phyloP scores from a whole-genome alignment of 2,888 invertebrate genomes.

The Nysson spinosus region DNA sequence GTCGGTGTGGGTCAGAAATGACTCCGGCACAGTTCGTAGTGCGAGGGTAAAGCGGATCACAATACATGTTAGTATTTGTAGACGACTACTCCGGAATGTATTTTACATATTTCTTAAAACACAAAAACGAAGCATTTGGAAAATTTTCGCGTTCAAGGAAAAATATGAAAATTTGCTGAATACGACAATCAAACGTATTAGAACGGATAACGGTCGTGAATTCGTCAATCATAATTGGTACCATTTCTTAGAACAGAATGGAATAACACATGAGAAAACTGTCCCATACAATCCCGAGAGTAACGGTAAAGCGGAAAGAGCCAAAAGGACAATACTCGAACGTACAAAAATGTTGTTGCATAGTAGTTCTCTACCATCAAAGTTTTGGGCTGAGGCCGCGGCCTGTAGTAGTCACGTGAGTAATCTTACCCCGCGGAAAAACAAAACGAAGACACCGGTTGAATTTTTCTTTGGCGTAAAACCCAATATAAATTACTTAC shows the following conservation, averaged over 20 bases:
- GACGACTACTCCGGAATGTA: neutral
- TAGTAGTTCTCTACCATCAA: neutral
- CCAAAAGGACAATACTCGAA: neutral
- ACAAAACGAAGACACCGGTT: constrained; percentile 4
- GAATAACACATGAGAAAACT: constrained; percentile 9
- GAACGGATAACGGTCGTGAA: constrained; percentile 6
- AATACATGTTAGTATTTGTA: neutral
- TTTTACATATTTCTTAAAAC: neutral
- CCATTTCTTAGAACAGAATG: neutral
- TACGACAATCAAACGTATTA: constrained; percentile 1
- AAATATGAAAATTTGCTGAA: neutral
- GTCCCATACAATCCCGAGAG: too few species aligned
- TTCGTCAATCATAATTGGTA: neutral
- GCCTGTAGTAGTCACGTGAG: neutral
- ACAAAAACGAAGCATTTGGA: neutral
- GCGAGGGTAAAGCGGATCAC: too few species aligned
- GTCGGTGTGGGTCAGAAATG: too few species aligned
- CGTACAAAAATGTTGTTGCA: neutral
- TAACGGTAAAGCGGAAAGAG: constrained; percentile 8
- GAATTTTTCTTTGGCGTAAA: constrained; percentile 5
- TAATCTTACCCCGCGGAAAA: constrained; percentile 3
- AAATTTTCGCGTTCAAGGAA: neutral
- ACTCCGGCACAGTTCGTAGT: too few species aligned
- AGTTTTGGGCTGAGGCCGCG: constrained; percentile 19
- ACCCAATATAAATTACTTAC: constrained; percentile 1